Percentiles rank a stretch among this genome's conserved stretches.
phyloP scores from a whole-genome alignment of 2,888 invertebrate genomes.

The Hecatera dysodea region DNA sequence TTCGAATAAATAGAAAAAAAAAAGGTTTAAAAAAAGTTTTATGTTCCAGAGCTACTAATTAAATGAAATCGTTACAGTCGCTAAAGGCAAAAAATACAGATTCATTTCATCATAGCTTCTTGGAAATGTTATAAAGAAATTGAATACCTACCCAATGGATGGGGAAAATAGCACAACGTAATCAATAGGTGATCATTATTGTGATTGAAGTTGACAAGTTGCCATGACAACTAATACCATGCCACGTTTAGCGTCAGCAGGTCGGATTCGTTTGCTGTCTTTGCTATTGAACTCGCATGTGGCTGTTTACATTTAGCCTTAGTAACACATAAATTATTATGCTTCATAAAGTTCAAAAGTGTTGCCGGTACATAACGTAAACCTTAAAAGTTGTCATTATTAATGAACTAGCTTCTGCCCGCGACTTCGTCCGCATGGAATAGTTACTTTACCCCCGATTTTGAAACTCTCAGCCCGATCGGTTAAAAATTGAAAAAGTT shows the following conservation, averaged over 20 bases:
- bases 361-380: conserved; percentile 24
- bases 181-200: conserved; percentile 13
- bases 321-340: conserved; percentile 29
- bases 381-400: conserved; percentile 20
- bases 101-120: neutral
- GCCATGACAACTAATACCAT: conserved; percentile 27
- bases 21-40: neutral
- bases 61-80: conserved; percentile 9
- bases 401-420: too few species aligned
- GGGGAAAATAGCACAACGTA: conserved; percentile 8
- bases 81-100: neutral
- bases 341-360: too few species aligned
- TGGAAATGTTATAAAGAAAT: conserved; percentile 1
- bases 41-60: neutral
- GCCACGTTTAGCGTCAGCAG: conserved; percentile 32
- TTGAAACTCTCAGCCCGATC: too few species aligned
- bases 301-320: conserved; percentile 27
- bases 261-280: conserved; percentile 28
- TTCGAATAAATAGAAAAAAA: neutral
- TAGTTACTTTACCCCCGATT: too few species aligned
- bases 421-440: too few species aligned
- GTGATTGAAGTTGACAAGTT: conserved; percentile 28
- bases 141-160: neutral
- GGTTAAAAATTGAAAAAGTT: too few species aligned
- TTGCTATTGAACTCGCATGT: conserved; percentile 14